A percentile compares a stretch with the other conserved stretches of the same genome.
These are phyloP conservation scores for Sakesphorus luctuosus DNA, from an alignment of 2,113 vertebrate species.

Conservation along the genomic window DNA sequence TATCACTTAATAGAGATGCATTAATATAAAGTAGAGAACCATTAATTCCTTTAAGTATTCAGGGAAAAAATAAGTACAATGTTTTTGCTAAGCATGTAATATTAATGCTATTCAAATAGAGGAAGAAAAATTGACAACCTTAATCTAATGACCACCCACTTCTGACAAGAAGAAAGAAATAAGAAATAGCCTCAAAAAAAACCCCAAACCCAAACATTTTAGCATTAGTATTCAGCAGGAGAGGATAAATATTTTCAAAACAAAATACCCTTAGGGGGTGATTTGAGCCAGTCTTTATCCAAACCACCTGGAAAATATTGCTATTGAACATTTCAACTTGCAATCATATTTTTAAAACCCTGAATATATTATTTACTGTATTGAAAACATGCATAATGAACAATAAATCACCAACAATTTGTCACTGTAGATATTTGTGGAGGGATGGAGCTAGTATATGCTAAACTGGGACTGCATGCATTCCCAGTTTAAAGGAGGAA, in stretches of 20 bases:
- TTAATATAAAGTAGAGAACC: background rate
- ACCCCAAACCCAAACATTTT: background rate
- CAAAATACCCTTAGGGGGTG: background rate
- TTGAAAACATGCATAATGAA: background rate
- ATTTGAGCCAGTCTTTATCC: background rate
- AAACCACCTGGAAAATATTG: background rate
- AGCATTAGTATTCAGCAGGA: background rate
- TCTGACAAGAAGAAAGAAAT: background rate
- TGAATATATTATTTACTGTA: background rate
- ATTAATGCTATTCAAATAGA: background rate
- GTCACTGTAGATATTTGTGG: background rate
- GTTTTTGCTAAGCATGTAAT: background rate
- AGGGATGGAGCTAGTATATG: background rate
- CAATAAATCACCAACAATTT: background rate
- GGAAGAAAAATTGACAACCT: background rate
- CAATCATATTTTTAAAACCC: background rate
- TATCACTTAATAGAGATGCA: background rate
- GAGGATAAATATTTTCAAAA: background rate
- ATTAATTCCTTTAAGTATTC: background rate
- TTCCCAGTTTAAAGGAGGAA: background rate
- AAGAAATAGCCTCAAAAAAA: background rate
- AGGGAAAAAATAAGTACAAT: background rate
- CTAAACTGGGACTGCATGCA: background rate
- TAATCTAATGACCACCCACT: background rate
- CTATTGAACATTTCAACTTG: background rate